These are phyloP conservation scores for Glyptemys insculpta DNA, from an alignment of 2,797 vertebrate genomes.

Conservation along the genomic window DNA sequence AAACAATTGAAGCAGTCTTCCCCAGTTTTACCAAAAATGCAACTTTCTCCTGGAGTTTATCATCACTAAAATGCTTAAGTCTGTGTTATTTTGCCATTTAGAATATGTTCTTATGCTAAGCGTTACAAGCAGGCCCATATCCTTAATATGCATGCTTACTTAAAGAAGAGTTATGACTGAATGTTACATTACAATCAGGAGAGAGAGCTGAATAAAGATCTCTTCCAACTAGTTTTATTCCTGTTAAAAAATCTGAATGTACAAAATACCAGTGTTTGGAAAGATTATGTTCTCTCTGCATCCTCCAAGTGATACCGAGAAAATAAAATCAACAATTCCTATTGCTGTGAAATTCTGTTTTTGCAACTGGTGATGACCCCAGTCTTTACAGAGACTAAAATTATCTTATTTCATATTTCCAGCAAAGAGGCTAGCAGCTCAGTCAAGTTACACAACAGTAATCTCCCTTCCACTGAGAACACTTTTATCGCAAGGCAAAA, in stretches of 20 bases:
- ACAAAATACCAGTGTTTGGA: constrained; percentile 56
- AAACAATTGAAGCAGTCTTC: constrained; percentile 5
- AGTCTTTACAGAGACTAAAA: constrained; percentile 34
- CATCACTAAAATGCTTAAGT: not conserved
- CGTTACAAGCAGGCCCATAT: constrained; percentile 32
- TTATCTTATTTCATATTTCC: constrained; percentile 40
- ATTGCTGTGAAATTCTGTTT: constrained; percentile 75
- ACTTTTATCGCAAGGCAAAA: constrained; percentile 80
- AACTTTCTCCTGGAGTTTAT: not conserved
- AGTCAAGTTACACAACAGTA: constrained; percentile 66
- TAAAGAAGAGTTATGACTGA: not conserved
- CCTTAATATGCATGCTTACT: not conserved
- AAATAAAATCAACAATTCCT: constrained; percentile 71
- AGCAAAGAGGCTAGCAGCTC: constrained; percentile 58
- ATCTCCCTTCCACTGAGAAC: constrained; percentile 72
- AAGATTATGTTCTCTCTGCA: constrained; percentile 60
- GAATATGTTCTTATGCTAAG: constrained; percentile 8
- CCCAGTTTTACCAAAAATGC: not conserved
- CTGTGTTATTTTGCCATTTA: not conserved
- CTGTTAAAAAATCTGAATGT: constrained; percentile 58
- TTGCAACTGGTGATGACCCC: constrained; percentile 65
- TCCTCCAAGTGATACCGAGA: constrained; percentile 39
- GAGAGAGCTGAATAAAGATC: constrained; percentile 27
- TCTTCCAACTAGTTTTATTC: constrained; percentile 40
- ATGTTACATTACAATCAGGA: constrained; percentile 38